A percentile compares a stretch with the other conserved stretches of the same genome.
phyloP scores from a whole-genome alignment of 2,113 vertebrate species.

The mouse (Mus musculus) region DNA sequence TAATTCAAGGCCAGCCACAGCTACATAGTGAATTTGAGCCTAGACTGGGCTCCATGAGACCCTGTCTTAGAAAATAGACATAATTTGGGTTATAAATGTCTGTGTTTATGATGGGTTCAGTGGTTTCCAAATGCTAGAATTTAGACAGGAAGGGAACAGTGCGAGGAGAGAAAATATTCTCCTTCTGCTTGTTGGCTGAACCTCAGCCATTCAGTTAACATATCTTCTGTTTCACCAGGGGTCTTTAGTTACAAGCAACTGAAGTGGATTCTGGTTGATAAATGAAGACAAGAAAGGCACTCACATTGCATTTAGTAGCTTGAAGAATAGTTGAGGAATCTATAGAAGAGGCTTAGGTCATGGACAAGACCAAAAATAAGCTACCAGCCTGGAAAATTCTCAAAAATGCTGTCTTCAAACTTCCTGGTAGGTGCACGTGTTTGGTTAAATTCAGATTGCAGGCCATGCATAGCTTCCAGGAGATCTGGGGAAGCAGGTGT shows the following conservation, averaged over 20 bases:
- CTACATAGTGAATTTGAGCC: background rate
- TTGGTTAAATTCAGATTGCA: background rate
- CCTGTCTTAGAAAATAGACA: background rate
- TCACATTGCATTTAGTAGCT: background rate
- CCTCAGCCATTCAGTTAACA: background rate
- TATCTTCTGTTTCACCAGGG: background rate
- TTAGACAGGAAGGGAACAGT: constrained; percentile 27
- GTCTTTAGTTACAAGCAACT: constrained; percentile 13
- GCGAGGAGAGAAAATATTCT: constrained; percentile 35
- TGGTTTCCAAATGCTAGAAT: constrained; percentile 35
- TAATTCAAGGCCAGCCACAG: background rate
- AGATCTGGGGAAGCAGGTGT: background rate
- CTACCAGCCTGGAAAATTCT: constrained; percentile 21
- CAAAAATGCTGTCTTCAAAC: background rate
- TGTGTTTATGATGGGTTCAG: background rate
- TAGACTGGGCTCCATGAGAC: background rate
- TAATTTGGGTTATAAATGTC: constrained; percentile 12
- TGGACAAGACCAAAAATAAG: background rate
- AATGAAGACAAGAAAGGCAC: background rate
- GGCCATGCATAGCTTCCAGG: background rate
- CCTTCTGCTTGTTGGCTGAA: background rate
- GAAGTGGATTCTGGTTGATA: background rate
- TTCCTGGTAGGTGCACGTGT: background rate
- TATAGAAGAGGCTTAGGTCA: background rate
- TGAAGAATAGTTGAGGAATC: background rate